These are phyloP conservation scores for Bellardia pandia DNA, from an alignment of 2,888 invertebrate genomes.

Conservation along the genomic window DNA sequence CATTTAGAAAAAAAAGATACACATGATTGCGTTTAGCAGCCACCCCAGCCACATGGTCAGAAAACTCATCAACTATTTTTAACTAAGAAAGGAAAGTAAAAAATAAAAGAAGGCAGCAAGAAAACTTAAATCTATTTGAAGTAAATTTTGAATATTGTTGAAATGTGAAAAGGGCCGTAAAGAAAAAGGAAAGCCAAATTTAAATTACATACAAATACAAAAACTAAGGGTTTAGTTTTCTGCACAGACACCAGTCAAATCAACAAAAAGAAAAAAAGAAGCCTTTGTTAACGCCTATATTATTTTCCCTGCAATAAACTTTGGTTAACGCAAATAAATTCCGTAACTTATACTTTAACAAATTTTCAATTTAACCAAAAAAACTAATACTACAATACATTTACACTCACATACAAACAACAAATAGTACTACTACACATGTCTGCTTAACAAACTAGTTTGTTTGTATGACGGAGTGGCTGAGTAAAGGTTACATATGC, in stretches of 20 bases:
- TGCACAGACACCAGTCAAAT: background rate
- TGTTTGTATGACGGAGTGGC: background rate
- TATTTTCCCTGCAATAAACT: conserved; percentile 41
- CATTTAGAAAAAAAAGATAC: conserved; percentile 55
- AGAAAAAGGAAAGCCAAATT: background rate
- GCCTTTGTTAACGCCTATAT: conserved; percentile 48
- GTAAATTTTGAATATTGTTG: conserved; percentile 59
- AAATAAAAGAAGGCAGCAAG: background rate
- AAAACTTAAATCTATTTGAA: conserved; percentile 55
- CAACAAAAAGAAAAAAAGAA: background rate
- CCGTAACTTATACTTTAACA: conserved; percentile 44
- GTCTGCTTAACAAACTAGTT: conserved; percentile 50
- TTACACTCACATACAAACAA: conserved; percentile 1
- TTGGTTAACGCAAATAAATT: conserved; percentile 42
- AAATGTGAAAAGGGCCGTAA: conserved; percentile 1
- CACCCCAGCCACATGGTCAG: conserved; percentile 15
- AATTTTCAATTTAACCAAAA: conserved; percentile 51
- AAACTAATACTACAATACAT: conserved; percentile 12
- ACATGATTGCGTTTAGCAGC: conserved; percentile 37
- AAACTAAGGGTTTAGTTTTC: background rate
- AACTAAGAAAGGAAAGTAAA: background rate
- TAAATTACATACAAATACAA: conserved; percentile 8
- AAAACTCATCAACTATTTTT: conserved; percentile 24
- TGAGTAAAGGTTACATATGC: conserved; percentile 31
- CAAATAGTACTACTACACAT: conserved; percentile 31